These are phyloP conservation scores for Conus canariensis DNA, from an alignment of 2,888 invertebrate species.

Conservation along the genomic window DNA sequence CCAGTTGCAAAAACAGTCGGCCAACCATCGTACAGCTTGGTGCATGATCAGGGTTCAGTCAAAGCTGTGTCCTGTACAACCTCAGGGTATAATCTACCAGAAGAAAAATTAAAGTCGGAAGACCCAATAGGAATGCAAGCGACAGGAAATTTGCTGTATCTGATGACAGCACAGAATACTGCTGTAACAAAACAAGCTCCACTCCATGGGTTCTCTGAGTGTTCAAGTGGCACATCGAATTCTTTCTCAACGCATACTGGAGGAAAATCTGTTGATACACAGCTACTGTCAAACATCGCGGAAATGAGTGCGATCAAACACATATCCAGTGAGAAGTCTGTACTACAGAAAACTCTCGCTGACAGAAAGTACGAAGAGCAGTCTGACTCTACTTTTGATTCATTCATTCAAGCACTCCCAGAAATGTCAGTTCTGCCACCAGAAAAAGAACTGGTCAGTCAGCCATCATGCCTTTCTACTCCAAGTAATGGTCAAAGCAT, in stretches of 20 bases:
- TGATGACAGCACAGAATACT: background rate
- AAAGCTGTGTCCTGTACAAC: background rate
- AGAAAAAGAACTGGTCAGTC: background rate
- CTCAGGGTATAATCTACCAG: background rate
- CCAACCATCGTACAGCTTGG: background rate
- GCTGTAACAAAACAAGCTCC: background rate
- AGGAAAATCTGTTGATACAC: background rate
- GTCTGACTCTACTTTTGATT: background rate
- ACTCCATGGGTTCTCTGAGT: background rate
- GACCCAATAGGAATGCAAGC: background rate
- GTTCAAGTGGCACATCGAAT: background rate
- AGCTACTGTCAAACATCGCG: background rate
- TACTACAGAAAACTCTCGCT: background rate
- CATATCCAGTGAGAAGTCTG: background rate
- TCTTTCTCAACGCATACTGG: background rate
- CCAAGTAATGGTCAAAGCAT: no score
- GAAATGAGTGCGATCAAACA: background rate
- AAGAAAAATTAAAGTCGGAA: background rate
- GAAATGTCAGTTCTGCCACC: background rate
- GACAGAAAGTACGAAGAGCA: background rate
- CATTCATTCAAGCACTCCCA: background rate
- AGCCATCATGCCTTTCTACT: background rate
- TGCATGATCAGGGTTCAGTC: background rate
- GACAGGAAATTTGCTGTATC: background rate
- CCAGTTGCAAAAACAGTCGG: background rate